Conservation (phyloP, 2,113 vertebrate genomes). For the Ptilonorhynchus violaceus region DNA sequence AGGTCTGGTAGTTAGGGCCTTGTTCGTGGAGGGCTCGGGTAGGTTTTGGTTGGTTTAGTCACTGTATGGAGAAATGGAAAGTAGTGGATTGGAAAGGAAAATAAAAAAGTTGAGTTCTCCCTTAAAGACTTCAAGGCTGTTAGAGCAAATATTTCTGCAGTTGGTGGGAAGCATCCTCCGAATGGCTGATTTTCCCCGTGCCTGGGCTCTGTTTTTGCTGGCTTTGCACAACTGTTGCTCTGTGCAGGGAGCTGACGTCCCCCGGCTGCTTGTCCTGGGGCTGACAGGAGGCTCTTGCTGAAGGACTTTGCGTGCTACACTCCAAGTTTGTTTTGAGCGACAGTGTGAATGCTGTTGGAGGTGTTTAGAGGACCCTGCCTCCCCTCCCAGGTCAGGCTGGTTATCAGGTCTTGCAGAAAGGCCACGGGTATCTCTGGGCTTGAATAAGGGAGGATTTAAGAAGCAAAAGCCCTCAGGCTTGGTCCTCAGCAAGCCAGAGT, state of each 20-base stretch:
- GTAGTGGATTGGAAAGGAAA: background rate
- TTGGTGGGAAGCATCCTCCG: background rate
- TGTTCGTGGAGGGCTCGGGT: background rate
- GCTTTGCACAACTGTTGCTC: background rate
- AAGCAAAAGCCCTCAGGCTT: background rate
- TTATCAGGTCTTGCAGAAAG: background rate
- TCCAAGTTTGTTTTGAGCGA: background rate
- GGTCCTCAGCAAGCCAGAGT: background rate
- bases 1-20: background rate
- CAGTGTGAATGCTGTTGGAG: accelerated
- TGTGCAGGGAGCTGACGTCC: background rate
- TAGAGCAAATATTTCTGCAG: background rate
- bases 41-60: background rate
- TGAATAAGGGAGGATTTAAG: background rate
- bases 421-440: background rate
- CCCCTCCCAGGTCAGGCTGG: background rate
- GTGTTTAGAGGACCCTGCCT: background rate
- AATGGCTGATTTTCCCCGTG: accelerated
- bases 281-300: background rate
- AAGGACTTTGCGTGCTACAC: accelerated
- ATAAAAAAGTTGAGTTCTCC: background rate
- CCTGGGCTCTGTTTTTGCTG: background rate
- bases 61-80: background rate
- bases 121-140: background rate
- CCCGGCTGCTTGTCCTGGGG: background rate